These are phyloP conservation scores for Bombus breviceps DNA, from an alignment of 1,140 invertebrate genomes.

Conservation along the genomic window DNA sequence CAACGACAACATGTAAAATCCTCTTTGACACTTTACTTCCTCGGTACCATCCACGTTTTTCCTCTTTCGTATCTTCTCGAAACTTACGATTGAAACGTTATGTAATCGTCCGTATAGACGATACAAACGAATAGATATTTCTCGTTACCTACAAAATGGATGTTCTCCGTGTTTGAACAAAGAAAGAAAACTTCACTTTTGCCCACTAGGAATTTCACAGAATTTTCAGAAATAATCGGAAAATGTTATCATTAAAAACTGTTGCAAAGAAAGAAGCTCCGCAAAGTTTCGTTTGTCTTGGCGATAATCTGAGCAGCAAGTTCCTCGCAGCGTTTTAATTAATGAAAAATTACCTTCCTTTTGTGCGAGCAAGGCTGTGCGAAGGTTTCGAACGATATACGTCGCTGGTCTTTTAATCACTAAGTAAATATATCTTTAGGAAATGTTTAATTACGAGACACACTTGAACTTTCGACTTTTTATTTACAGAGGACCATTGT, in stretches of 20 bases:
- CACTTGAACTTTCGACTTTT: no score
- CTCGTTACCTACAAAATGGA: neutral
- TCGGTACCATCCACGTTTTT: neutral
- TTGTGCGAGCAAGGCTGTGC: neutral
- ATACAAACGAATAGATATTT: neutral
- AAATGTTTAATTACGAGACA: no score
- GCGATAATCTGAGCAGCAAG: no score
- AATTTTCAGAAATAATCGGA: neutral
- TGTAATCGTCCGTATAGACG: neutral
- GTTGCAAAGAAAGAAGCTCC: neutral
- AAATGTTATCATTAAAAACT: neutral
- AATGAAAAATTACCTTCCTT: neutral
- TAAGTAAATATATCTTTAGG: no score
- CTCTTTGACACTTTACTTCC: conserved; percentile 38
- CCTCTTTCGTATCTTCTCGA: neutral
- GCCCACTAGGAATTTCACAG: neutral
- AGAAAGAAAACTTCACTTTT: neutral
- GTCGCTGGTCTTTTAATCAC: no score
- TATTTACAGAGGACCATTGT: no score
- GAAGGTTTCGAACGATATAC: no score
- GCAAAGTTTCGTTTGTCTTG: no score
- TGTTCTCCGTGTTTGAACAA: neutral
- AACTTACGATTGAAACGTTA: neutral
- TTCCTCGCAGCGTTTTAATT: neutral
- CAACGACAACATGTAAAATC: conserved; percentile 32